phyloP scores from a whole-genome alignment of 2,113 vertebrate genomes.

The Pterocles orientalis region DNA sequence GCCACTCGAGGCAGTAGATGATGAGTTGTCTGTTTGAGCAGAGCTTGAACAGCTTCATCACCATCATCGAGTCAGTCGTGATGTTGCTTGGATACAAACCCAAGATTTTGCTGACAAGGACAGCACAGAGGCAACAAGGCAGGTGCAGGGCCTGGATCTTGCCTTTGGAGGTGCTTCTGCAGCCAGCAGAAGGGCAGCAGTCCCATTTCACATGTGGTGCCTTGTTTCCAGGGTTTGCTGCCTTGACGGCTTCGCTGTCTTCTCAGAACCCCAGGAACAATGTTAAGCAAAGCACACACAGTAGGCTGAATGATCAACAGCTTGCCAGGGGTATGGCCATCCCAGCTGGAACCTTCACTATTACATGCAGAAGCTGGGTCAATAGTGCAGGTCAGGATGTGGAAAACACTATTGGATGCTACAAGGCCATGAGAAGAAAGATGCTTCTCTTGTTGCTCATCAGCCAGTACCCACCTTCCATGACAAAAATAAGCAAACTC shows the following conservation, averaged over 20 bases:
- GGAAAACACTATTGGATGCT: not conserved
- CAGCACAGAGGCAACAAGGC: not conserved
- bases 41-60: not conserved
- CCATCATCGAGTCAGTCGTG: fast-evolving
- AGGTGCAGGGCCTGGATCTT: not conserved
- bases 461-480: not conserved
- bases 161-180: not conserved
- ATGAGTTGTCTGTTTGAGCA: not conserved
- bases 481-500: not conserved
- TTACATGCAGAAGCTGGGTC: not conserved
- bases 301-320: not conserved
- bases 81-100: not conserved
- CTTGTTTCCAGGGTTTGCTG: not conserved
- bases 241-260: not conserved
- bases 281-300: not conserved
- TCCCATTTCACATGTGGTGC: not conserved
- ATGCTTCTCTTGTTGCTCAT: not conserved
- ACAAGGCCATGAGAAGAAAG: not conserved
- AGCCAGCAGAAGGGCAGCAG: not conserved
- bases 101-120: not conserved
- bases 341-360: not conserved
- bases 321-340: not conserved
- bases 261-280: not conserved
- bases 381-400: not conserved
- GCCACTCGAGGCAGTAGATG: not conserved